Percentiles rank a stretch among this genome's conserved stretches.
Evolutionary conservation across 1,140 invertebrate genomes (phyloP).

Genomic region (Dufourea novaeangliae): DNA sequence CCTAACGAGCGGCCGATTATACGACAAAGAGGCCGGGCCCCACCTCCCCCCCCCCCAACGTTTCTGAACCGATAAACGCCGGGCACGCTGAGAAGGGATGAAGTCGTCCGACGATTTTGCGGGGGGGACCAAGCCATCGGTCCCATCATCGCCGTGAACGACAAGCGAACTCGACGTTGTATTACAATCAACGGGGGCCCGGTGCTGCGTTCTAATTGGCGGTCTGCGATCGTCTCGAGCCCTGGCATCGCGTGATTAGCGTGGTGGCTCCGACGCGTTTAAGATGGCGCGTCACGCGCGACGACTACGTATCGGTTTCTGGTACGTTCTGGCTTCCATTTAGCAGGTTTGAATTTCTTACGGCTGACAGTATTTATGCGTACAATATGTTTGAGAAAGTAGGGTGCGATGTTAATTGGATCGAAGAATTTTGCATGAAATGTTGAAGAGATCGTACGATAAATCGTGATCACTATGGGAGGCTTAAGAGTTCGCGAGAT

Average conservation of each 20-base stretch:
- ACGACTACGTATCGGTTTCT: neutral
- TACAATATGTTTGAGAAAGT: too few species aligned
- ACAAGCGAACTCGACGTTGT: neutral
- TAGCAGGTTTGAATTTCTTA: neutral
- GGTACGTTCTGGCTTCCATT: neutral
- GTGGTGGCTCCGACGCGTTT: neutral
- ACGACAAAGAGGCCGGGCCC: slow-evolving; percentile 2
- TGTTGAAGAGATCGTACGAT: too few species aligned
- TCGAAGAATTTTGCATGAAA: too few species aligned
- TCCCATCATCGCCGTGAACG: neutral
- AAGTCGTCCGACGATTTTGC: slow-evolving; percentile 14
- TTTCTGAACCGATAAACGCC: slow-evolving; percentile 22
- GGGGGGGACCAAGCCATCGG: neutral
- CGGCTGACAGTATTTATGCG: too few species aligned
- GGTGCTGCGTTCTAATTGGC: slow-evolving; percentile 31
- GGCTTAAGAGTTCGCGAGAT: too few species aligned
- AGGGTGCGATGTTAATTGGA: too few species aligned
- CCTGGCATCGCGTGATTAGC: slow-evolving; percentile 35
- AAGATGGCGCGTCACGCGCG: neutral
- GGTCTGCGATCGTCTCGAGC: slow-evolving; percentile 28
- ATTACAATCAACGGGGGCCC: slow-evolving; percentile 28
- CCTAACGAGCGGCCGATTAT: slow-evolving; percentile 49
- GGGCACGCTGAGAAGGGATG: slow-evolving; percentile 28
- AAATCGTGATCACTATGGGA: too few species aligned
- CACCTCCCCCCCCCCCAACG: too few species aligned